Percentiles rank a stretch among this genome's conserved stretches.
Evolutionary conservation across 2,797 vertebrate genomes (phyloP).

Genomic region (Accipiter fasciatus): DNA sequence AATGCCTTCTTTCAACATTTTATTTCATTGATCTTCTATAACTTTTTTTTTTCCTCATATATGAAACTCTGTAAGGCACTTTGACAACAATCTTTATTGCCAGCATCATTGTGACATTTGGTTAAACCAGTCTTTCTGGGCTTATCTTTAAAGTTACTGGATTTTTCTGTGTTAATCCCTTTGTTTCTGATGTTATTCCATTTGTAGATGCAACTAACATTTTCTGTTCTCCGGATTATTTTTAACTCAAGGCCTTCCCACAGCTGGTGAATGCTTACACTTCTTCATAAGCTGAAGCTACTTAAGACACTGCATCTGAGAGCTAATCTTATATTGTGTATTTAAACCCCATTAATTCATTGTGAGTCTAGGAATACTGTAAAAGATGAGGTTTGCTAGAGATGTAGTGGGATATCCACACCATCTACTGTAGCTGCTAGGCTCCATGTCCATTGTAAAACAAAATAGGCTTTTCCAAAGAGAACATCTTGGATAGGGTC

Average conservation of each 20-base stretch:
- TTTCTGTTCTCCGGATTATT: constrained; percentile 30
- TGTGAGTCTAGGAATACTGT: not conserved
- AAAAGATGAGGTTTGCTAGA: not conserved
- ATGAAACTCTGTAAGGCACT: not conserved
- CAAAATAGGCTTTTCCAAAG: not conserved
- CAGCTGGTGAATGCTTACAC: not conserved
- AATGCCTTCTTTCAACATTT: not conserved
- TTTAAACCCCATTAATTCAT: not conserved
- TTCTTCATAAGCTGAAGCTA: not conserved
- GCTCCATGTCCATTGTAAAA: not conserved
- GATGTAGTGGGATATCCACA: not conserved
- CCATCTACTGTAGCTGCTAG: not conserved
- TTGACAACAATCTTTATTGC: not conserved
- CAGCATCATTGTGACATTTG: constrained; percentile 27
- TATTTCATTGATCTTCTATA: not conserved
- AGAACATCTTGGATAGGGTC: not conserved
- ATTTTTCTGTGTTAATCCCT: constrained; percentile 45
- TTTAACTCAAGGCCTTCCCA: not conserved
- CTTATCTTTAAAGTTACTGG: constrained; percentile 42
- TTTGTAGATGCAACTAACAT: constrained; percentile 9
- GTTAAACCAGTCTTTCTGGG: constrained; percentile 32
- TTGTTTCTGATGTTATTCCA: constrained; percentile 42
- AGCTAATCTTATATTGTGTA: not conserved
- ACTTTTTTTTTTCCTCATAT: not conserved
- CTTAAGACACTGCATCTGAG: not conserved